Conservation (phyloP, 1,140 invertebrate genomes). For the Drosophila pandora region DNA sequence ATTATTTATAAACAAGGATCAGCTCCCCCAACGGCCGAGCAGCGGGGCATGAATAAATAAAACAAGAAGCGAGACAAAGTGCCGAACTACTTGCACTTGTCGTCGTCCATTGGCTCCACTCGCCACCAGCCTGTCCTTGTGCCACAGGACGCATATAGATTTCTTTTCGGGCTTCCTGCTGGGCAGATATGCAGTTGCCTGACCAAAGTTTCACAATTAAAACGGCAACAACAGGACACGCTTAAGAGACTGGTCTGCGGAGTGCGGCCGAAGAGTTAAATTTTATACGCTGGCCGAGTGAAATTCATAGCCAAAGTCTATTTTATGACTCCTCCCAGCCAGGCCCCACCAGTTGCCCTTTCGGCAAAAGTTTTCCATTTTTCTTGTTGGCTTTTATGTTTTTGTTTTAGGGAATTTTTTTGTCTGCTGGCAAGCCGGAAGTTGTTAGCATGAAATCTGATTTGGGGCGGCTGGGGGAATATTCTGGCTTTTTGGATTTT, state of each 20-base stretch:
- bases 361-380: constrained; percentile 40
- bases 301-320: constrained; percentile 62
- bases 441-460: constrained; percentile 63
- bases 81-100: constrained; percentile 56
- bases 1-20: constrained; percentile 42
- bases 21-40: constrained; percentile 17
- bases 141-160: constrained; percentile 6
- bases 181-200: constrained; percentile 60
- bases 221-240: constrained; percentile 47
- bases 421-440: constrained; percentile 44
- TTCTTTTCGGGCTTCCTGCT: constrained; percentile 29
- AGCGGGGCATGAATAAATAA: constrained; percentile 60
- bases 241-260: constrained; percentile 31
- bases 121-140: constrained; percentile 19
- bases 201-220: constrained; percentile 76
- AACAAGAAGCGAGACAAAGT: constrained; percentile 53
- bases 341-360: constrained; percentile 1
- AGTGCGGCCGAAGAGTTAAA: constrained; percentile 41
- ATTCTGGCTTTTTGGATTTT: constrained; percentile 51
- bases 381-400: constrained; percentile 34
- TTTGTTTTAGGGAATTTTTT: constrained; percentile 31
- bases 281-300: constrained; percentile 51
- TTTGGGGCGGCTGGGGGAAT: constrained; percentile 36
- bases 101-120: constrained; percentile 39
- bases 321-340: constrained; percentile 42